A percentile compares a stretch with the other conserved stretches of the same genome.
phyloP scores from a whole-genome alignment of 2,888 invertebrate genomes.

The Zelleria hepariella region DNA sequence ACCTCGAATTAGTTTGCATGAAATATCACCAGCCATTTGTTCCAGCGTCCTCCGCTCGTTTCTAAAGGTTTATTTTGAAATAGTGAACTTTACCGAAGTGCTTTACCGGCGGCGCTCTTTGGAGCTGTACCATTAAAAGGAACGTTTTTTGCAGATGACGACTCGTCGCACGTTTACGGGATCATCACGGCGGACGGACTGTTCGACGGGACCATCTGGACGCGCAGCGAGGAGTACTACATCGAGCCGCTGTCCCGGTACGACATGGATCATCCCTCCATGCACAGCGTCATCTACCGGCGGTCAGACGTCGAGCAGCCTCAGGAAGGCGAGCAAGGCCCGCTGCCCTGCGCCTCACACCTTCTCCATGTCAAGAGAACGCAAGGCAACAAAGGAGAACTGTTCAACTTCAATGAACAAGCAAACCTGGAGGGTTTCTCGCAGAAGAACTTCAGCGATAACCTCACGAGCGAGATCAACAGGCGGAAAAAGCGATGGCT shows the following conservation, averaged over 20 bases:
- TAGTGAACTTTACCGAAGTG: neutral
- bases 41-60: conserved; percentile 26
- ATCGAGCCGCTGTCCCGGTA: conserved; percentile 85
- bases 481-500: conserved; percentile 76
- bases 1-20: conserved; percentile 65
- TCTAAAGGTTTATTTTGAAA: conserved; percentile 2
- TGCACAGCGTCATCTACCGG: conserved; percentile 90
- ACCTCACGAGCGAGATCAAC: conserved; percentile 47
- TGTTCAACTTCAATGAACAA: conserved; percentile 49
- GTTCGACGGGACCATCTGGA: conserved; percentile 90
- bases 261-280: conserved; percentile 61
- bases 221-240: conserved; percentile 84
- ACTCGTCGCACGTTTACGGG: conserved; percentile 85
- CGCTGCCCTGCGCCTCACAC: conserved; percentile 73
- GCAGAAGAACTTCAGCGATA: conserved; percentile 44
- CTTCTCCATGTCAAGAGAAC: conserved; percentile 66
- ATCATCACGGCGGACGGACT: conserved; percentile 88
- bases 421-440: conserved; percentile 32
- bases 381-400: conserved; percentile 42
- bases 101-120: neutral
- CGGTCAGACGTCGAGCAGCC: conserved; percentile 80
- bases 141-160: conserved; percentile 78
- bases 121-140: neutral
- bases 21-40: conserved; percentile 58
- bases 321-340: conserved; percentile 33